Conservation (phyloP, 1,140 invertebrate genomes). For the Camponotus floridanus region DNA sequence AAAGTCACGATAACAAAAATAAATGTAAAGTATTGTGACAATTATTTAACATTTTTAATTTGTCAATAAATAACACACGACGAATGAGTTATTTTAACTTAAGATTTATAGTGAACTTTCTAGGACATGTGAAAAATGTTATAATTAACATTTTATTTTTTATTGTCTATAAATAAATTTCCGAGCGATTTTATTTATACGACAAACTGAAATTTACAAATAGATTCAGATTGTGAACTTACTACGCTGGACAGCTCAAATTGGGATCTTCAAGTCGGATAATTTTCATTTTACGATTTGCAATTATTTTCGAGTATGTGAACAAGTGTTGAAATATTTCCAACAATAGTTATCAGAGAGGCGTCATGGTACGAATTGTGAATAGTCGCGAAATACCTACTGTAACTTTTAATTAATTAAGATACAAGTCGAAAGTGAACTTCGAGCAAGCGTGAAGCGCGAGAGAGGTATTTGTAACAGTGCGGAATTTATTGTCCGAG, state of each 20-base stretch:
- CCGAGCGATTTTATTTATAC: background rate
- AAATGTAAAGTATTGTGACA: too few species aligned
- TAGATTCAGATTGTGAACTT: background rate
- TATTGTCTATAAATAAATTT: too few species aligned
- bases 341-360: background rate
- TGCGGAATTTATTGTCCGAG: constrained; percentile 53
- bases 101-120: too few species aligned
- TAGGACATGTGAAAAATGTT: too few species aligned
- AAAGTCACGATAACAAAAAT: too few species aligned
- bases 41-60: too few species aligned
- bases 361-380: background rate
- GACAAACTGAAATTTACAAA: background rate
- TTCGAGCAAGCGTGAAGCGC: constrained; percentile 46
- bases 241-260: background rate
- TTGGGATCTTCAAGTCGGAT: background rate
- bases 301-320: background rate
- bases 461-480: constrained; percentile 46
- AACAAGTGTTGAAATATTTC: constrained; percentile 13
- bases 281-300: background rate
- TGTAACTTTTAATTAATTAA: constrained; percentile 62
- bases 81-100: too few species aligned
- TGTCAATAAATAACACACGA: too few species aligned
- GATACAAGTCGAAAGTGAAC: constrained; percentile 61
- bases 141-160: too few species aligned
- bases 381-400: constrained; percentile 29